phyloP scores from a whole-genome alignment of 1,140 invertebrate species.

The Plutomurus gul region DNA sequence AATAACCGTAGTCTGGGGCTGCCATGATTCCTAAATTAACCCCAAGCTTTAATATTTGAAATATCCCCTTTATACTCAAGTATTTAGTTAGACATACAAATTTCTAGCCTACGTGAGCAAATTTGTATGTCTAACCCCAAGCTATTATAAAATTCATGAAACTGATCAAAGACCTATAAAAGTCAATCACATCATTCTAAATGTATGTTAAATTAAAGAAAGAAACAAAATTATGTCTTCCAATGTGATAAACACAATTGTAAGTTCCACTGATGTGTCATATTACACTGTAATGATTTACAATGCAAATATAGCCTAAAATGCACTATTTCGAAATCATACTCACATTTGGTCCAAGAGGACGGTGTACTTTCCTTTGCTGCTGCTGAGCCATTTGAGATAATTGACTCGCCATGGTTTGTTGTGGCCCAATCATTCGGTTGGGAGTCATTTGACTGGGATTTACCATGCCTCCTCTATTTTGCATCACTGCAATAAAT shows the following conservation, averaged over 20 bases:
- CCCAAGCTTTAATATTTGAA: too few relatives aligned
- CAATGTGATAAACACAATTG: too few relatives aligned
- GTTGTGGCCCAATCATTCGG: constrained; percentile 37
- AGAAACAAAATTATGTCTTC: too few relatives aligned
- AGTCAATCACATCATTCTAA: background rate
- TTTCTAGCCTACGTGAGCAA: too few relatives aligned
- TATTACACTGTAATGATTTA: background rate
- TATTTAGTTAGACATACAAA: too few relatives aligned
- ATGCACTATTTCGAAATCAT: background rate
- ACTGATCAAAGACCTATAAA: background rate
- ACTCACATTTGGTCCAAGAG: constrained; percentile 1
- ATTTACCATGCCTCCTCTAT: background rate
- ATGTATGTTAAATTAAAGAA: background rate
- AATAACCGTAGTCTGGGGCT: too few relatives aligned
- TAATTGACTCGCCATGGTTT: constrained; percentile 39
- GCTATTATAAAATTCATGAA: too few relatives aligned
- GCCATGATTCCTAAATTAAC: too few relatives aligned
- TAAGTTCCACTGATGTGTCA: background rate
- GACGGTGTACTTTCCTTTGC: background rate
- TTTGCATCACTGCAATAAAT: background rate
- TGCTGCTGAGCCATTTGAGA: constrained; percentile 39
- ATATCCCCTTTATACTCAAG: too few relatives aligned
- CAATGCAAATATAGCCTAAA: background rate
- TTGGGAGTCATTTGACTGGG: constrained; percentile 16
- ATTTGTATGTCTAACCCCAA: too few relatives aligned